Percentiles rank a stretch among this genome's conserved stretches.
These are phyloP conservation scores for Xiphias gladius DNA, from an alignment of 2,113 vertebrate species.

Conservation along the genomic window DNA sequence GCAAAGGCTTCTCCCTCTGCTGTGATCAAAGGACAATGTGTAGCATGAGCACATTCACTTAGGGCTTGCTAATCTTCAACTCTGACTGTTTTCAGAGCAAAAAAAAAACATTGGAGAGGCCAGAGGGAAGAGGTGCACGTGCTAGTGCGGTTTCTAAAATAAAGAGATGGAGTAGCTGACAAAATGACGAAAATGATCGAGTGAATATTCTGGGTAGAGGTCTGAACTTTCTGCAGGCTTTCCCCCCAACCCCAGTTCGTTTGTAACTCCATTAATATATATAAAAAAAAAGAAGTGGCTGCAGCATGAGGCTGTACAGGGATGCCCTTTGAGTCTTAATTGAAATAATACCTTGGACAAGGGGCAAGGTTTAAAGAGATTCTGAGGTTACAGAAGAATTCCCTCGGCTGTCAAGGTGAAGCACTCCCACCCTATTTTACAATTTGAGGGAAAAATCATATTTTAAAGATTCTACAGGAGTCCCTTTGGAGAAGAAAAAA, in stretches of 20 bases:
- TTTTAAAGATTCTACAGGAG: not conserved
- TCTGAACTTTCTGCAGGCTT: conserved; percentile 45
- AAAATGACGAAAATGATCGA: conserved; percentile 11
- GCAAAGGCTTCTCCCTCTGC: conserved; percentile 41
- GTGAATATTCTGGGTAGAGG: conserved; percentile 37
- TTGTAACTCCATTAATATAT: conserved; percentile 41
- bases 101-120: conserved; percentile 33
- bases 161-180: conserved; percentile 16
- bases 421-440: not conserved
- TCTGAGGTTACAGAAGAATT: conserved; percentile 33
- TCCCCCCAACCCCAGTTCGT: conserved; percentile 6
- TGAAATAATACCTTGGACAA: conserved; percentile 53
- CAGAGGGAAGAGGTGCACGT: conserved; percentile 1
- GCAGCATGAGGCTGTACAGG: conserved; percentile 26
- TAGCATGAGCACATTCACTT: conserved; percentile 67
- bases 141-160: conserved; percentile 17
- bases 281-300: not conserved
- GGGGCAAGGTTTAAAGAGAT: conserved; percentile 45
- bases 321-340: conserved; percentile 48
- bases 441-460: not conserved
- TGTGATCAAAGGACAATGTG: conserved; percentile 72
- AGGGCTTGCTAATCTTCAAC: conserved; percentile 66
- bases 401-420: conserved; percentile 23
- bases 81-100: conserved; percentile 34
- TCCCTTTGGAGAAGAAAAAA: not conserved